Evolutionary conservation across 2,797 vertebrate genomes (phyloP).

Genomic region (Gadopsis bispinosus): DNA sequence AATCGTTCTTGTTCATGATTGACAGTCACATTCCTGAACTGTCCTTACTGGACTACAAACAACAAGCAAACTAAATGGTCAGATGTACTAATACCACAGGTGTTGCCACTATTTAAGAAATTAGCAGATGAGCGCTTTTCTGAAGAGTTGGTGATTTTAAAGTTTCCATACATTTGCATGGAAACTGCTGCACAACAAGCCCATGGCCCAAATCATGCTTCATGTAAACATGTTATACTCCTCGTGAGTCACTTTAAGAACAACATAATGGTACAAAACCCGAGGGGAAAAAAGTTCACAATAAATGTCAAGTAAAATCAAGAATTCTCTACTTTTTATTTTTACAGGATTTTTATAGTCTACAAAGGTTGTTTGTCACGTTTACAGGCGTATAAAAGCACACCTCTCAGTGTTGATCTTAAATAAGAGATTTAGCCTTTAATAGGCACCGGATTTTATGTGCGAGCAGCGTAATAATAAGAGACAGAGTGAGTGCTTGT

Average conservation of each 20-base stretch:
- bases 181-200: background rate
- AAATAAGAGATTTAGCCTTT: conserved; percentile 27
- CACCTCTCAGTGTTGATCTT: background rate
- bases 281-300: conserved; percentile 3
- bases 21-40: background rate
- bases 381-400: background rate
- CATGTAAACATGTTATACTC: background rate
- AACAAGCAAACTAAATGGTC: background rate
- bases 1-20: background rate
- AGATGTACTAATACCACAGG: background rate
- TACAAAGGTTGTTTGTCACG: background rate
- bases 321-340: background rate
- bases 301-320: conserved; percentile 24
- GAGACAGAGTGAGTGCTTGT: background rate
- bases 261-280: background rate
- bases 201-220: background rate
- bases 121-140: background rate
- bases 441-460: background rate
- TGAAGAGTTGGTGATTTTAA: background rate
- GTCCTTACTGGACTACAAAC: background rate
- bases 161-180: too few species aligned
- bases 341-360: background rate
- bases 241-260: background rate
- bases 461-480: conserved; percentile 4
- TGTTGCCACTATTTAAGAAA: too few species aligned